These are phyloP conservation scores for Cynodonichthys magdalenae DNA, from an alignment of 2,797 vertebrate species.

Conservation along the genomic window DNA sequence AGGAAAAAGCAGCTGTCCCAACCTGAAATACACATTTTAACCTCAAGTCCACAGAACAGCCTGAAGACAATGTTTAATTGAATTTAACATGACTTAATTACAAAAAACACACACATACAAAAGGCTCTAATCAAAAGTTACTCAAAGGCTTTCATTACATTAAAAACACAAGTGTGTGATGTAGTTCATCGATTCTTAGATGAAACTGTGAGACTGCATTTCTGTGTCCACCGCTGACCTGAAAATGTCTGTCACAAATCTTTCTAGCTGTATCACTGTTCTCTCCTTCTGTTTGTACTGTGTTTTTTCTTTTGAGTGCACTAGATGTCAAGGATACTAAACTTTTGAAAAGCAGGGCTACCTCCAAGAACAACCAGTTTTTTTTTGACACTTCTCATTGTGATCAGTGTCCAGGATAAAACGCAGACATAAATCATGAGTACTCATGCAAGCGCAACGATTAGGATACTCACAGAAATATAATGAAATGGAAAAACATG, in stretches of 20 bases:
- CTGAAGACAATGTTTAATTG: neutral
- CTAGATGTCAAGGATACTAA: conserved; percentile 13
- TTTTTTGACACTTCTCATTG: neutral
- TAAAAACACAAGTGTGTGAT: neutral
- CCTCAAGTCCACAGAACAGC: neutral
- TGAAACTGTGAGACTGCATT: conserved; percentile 22
- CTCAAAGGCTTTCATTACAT: neutral
- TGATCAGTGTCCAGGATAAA: conserved; percentile 17
- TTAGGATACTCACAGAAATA: conserved; percentile 12
- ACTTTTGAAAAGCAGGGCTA: conserved; percentile 27
- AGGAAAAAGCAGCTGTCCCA: neutral
- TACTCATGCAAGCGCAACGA: conserved; percentile 6
- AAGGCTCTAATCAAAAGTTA: conserved; percentile 9
- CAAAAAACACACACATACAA: neutral
- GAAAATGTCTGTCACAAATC: conserved; percentile 45
- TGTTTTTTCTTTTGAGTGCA: conserved; percentile 27
- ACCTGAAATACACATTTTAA: conserved; percentile 19
- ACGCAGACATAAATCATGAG: conserved; percentile 16
- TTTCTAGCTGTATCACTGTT: conserved; percentile 29
- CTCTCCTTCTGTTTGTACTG: conserved; percentile 14
- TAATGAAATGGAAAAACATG: conserved; percentile 4
- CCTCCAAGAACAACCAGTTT: conserved; percentile 17
- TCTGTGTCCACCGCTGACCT: conserved; percentile 46
- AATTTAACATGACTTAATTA: conserved; percentile 17
- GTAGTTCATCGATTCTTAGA: conserved; percentile 9